Evolutionary conservation across 2,113 vertebrate species (phyloP), one percentile per base, ranked within the genome.

Genomic region (Manacus vitellinus): DNA sequence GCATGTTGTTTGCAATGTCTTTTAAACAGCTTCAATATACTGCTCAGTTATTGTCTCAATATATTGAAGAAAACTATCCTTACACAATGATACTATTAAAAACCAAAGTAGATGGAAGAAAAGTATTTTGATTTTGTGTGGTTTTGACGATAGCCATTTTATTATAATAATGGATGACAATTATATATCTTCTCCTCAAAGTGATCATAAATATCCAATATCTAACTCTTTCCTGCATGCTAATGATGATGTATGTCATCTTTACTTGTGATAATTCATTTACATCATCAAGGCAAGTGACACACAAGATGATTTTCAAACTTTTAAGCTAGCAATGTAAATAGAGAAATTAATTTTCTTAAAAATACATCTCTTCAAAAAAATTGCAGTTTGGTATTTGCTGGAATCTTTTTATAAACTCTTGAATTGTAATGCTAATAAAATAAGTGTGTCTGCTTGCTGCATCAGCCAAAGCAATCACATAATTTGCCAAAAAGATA

Each of bases 181-280:
- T 92, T 81, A 58, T 41, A 43, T 67, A 89, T 65, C 44, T 94
- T 92, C 44, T 88, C 19, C 35, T 95, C 79, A 94, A 89, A 94
- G 35, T 89, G 73, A 58, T 94, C 83, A 77, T 86, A 94, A 95
- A 81, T 87, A 93, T n/a, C 33, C 56, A 85, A 73, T 72, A 75
- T 33, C n/a, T 82, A 82, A 56, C 41, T 87, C 92, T 82, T 46
- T 16, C 4, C 27, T 63, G 56, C 1, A 1, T 3, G 5, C 54
- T 94, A 89, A 95, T 6, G 4, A 93, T 94, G 94, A 94, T 91
- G n/a, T 74, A 95, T 92, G 63, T 24, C 41, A 70, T 47, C 88
- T 84, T 82, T 91, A 44, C 85, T 93, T 87, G 81, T 68, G 75
- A 65, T 94, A 92, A 93, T 94, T 77, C 61, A 78, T 91, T 92